Base-by-base conservation (phyloP, 1,140 invertebrate genomes). In the Drosophila sp. region DNA sequence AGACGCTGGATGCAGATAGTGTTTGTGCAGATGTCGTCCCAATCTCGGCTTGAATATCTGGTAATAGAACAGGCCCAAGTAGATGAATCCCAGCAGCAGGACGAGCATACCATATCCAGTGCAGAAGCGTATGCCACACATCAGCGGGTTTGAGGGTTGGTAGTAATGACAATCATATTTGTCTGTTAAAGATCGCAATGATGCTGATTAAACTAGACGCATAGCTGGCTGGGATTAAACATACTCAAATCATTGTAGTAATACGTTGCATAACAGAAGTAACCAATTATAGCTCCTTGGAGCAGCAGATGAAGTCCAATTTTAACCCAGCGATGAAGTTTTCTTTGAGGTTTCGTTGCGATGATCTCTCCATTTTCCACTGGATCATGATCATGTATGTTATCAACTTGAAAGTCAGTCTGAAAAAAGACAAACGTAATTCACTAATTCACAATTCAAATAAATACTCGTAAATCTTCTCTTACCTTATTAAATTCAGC, bases 51-150 rank as follows among this genome's bases (percentile, higher is more conserved):
- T 95, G 27, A 96, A 89, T 4, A 96, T 72, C 13, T 93, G 75
- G 71, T 94, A 95, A 86, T 97, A 97, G 16, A 96, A 83, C 9
- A 96, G 48, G 13, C 93, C 92, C 62, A 94, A 92, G 74, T 96
- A 95, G 16, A 93, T 90, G 27, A 96, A 92, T 16, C 90, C 80
- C 0, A 95, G 92, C 0, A 97, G 76, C 8, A 97, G 93, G 7
- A 97, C 90, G 0, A 97, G 91, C 84, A 96, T 94, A 45, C 96
- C 96, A 76, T 96, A 95, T 1, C 96, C 96, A 56, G 94, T 72
- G 76, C 96, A 96, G 75, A 94, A 95, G 5, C 86, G 87, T 14
- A 90, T 84, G 3, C 75, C 81, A 46, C 91, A 92, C 1, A 36
- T 36, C 11, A 75, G 11, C 5, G 61, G 16, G 11, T 51, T 40